Base-by-base conservation (phyloP, 53 echinoderm and acorn worm genomes). In the Holothuria scabra region DNA sequence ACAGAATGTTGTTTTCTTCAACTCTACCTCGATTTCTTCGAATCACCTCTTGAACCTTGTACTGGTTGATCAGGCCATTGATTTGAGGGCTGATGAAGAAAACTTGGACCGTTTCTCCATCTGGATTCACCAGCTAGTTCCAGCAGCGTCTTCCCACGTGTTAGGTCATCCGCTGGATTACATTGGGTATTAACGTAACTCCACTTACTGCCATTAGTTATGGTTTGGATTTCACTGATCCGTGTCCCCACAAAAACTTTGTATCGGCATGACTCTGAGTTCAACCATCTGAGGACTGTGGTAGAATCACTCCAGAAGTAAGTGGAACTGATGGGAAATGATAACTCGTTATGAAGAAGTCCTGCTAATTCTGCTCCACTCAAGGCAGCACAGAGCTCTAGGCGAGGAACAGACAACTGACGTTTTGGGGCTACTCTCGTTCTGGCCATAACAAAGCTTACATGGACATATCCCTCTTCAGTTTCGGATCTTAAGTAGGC, bases 161-260 rank as follows among this genome's bases (percentile, higher is more conserved):
- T 9, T 0, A 60, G 25, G 61, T 60, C 12, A 20, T 60, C 25
- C 18, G 61, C 61, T 60, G 61, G 61, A 60, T 60, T 9, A 60
- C 12, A 20, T 60, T 60, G 4, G 25, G 25, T 60, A 25, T 3
- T 60, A 20, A 60, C 61, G 18, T 60, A 60, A 5, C 8, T 8
- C 25, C 12, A 60, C 25, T 25, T 60, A 6, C 61, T 60, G 61
- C 61, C 25, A 60, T 60, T 60, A 60, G 61, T 23, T 60, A 60
- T 60, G 61, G 61, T 9, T 60, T 60, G 61, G 18, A 9, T 60
- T 60, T 60, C 61, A 60, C 61, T 60, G 61, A 60, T 26, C 61
- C 26, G 26, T 60, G n/a, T 60, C n/a, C n/a, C 61, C 11, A 60
- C n/a, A 26, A 26, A 26, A 7, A 26, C 61, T 60, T 26, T n/a